Conservation (phyloP, 2,113 vertebrate species). For the Aspiorhynchus laticeps region DNA sequence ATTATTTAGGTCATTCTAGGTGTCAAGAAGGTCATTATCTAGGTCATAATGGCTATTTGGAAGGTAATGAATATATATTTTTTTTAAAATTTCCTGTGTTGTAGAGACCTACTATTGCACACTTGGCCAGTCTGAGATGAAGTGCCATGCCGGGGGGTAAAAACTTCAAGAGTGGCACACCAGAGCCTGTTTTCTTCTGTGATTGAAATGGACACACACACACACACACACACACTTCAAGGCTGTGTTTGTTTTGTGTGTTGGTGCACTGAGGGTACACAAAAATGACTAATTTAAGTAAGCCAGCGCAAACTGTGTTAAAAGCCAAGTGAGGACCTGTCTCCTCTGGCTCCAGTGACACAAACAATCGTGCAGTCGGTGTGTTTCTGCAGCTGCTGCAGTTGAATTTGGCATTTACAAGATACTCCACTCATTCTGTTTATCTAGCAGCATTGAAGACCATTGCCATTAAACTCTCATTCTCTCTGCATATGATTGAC, state of each 20-base stretch:
- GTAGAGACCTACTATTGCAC: slow-evolving; percentile 3
- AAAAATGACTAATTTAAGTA: slow-evolving; percentile 4
- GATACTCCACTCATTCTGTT: slow-evolving; percentile 38
- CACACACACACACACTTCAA: not conserved
- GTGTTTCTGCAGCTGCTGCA: not conserved
- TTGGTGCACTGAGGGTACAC: not conserved
- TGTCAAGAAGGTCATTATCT: slow-evolving; percentile 15
- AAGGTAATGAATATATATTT: not conserved
- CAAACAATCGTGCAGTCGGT: not conserved
- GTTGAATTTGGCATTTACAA: slow-evolving; percentile 38
- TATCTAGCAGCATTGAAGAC: slow-evolving; percentile 26
- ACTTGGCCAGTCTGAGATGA: slow-evolving; percentile 7
- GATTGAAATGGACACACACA: slow-evolving; percentile 14
- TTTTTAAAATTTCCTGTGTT: not conserved
- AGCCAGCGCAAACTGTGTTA: slow-evolving; percentile 9
- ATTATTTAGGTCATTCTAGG: slow-evolving; percentile 14
- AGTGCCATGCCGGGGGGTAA: slow-evolving; percentile 13
- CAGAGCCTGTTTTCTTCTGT: slow-evolving; percentile 13
- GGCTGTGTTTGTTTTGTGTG: not conserved
- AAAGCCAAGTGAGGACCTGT: slow-evolving; percentile 10
- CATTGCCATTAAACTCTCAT: slow-evolving; percentile 40
- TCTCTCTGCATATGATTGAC: slow-evolving; percentile 36
- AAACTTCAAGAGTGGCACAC: slow-evolving; percentile 1
- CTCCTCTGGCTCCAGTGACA: not conserved
- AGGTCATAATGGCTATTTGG: not conserved